A percentile compares a stretch with the other conserved stretches of the same genome.
Conservation (phyloP, 2,888 invertebrate species). For the Diplazon laetatorius region DNA sequence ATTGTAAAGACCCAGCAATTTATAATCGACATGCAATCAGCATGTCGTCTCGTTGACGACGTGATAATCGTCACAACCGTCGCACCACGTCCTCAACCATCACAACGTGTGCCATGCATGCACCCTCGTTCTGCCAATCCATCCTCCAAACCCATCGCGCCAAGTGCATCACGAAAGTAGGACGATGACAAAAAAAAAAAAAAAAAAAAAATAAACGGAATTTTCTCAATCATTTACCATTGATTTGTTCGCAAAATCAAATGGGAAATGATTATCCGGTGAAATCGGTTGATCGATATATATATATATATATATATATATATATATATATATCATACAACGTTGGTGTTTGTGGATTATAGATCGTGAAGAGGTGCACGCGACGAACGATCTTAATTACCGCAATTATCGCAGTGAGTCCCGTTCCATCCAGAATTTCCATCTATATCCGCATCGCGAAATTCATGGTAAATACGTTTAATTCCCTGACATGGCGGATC, state of each 20-base stretch:
- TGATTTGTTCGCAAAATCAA: too few relatives aligned
- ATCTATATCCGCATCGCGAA: conserved; percentile 26
- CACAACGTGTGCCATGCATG: too few relatives aligned
- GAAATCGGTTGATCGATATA: conserved; percentile 13
- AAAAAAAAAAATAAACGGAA: too few relatives aligned
- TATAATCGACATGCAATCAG: neutral
- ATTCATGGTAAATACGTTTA: conserved; percentile 50
- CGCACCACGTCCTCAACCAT: too few relatives aligned
- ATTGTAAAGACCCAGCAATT: neutral
- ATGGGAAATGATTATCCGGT: neutral
- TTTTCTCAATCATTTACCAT: too few relatives aligned
- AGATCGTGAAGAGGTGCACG: conserved; percentile 13
- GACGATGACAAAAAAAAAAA: too few relatives aligned
- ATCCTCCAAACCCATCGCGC: too few relatives aligned
- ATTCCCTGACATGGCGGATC: conserved; percentile 46
- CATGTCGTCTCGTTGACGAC: too few relatives aligned
- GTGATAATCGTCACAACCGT: too few relatives aligned
- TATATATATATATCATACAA: neutral
- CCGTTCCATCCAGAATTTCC: conserved; percentile 11
- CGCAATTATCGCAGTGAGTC: conserved; percentile 52
- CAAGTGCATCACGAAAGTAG: too few relatives aligned
- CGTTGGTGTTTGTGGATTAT: conserved; percentile 15
- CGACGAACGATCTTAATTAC: conserved; percentile 49
- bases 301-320: conserved; percentile 11
- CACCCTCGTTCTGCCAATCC: too few relatives aligned